Evolutionary conservation across 2,888 invertebrate species (phyloP).

Genomic region (Netelia melanura): DNA sequence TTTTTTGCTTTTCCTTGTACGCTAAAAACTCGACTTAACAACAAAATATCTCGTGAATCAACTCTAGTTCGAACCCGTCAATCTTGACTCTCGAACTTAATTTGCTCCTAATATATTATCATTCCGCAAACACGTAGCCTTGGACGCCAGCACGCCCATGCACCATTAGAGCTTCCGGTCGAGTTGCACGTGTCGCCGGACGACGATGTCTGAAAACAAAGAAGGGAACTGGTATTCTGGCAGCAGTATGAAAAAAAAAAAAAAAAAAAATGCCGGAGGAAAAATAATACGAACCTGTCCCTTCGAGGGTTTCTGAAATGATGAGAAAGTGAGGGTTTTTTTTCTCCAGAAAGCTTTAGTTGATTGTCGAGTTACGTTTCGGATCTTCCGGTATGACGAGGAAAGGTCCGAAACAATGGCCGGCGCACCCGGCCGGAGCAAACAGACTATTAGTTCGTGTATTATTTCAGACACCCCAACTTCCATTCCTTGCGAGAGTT

Average conservation of each 20-base stretch:
- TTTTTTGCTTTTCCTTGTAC: too few species aligned
- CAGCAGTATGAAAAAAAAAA: neutral
- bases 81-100: neutral
- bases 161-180: neutral
- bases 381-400: slow-evolving; percentile 5
- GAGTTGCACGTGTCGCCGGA: neutral
- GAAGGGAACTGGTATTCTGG: neutral
- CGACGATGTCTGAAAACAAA: neutral
- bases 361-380: slow-evolving; percentile 25
- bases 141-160: neutral
- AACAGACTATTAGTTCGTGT: slow-evolving; percentile 32
- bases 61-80: neutral
- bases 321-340: neutral
- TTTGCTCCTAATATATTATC: neutral
- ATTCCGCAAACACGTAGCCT: neutral
- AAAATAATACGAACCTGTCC: slow-evolving; percentile 24
- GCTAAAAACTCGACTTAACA: too few species aligned
- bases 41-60: too few species aligned
- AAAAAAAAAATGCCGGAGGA: neutral
- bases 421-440: slow-evolving; percentile 32
- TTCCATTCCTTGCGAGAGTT: slow-evolving; percentile 33
- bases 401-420: slow-evolving; percentile 34
- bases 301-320: slow-evolving; percentile 15
- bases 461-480: neutral
- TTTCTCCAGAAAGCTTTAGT: slow-evolving; percentile 23